A percentile compares a stretch with the other conserved stretches of the same genome.
Conservation (phyloP, 2,113 vertebrate species). For the Trichechus manatus region DNA sequence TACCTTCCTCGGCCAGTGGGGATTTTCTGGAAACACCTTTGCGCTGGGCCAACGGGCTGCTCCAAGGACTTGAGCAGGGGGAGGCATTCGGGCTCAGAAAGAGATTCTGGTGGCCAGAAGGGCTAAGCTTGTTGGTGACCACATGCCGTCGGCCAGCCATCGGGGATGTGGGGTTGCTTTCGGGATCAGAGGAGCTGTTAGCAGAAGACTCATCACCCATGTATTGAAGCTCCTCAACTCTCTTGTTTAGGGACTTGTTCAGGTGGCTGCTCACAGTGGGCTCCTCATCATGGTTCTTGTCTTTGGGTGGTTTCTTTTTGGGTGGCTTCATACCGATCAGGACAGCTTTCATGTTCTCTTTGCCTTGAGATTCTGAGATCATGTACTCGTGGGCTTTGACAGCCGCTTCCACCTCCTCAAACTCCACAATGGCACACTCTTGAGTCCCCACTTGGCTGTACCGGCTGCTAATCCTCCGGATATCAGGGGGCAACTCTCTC, state of each 20-base stretch:
- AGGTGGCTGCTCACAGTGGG: slow-evolving; percentile 86
- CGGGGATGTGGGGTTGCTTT: slow-evolving; percentile 95
- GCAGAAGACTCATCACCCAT: slow-evolving; percentile 94
- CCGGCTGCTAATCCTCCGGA: slow-evolving; percentile 93
- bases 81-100: slow-evolving; percentile 95
- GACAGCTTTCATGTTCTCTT: slow-evolving; percentile 91
- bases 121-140: slow-evolving; percentile 91
- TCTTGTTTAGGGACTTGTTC: slow-evolving; percentile 93
- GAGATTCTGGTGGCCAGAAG: slow-evolving; percentile 89
- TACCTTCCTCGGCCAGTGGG: slow-evolving; percentile 91
- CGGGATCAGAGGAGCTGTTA: slow-evolving; percentile 96
- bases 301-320: slow-evolving; percentile 96
- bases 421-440: slow-evolving; percentile 96
- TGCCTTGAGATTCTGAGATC: slow-evolving; percentile 85
- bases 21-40: slow-evolving; percentile 92
- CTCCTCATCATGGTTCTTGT: slow-evolving; percentile 90
- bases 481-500: slow-evolving; percentile 94
- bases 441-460: slow-evolving; percentile 94
- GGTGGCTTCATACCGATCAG: slow-evolving; percentile 96
- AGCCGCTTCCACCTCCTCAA: slow-evolving; percentile 97
- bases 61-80: slow-evolving; percentile 96
- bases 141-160: slow-evolving; percentile 90
- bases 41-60: slow-evolving; percentile 94
- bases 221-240: slow-evolving; percentile 96
- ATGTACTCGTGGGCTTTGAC: slow-evolving; percentile 93